A percentile compares a stretch with the other conserved stretches of the same genome.
Evolutionary conservation across 2,113 vertebrate genomes (phyloP).

Genomic region (Tychaedon coryphoeus): DNA sequence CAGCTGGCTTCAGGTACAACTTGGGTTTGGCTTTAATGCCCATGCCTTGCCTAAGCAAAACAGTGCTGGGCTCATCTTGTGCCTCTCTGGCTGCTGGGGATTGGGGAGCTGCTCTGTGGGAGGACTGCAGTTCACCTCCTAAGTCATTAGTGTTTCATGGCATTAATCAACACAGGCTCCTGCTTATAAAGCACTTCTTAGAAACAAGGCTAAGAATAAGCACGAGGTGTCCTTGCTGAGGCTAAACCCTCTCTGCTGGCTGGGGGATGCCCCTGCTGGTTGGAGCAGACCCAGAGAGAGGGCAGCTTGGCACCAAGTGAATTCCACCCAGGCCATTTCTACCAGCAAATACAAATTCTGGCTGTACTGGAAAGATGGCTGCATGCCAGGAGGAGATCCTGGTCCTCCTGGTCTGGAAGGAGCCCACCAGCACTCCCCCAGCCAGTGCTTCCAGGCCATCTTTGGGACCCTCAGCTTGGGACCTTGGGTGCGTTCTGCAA

Average conservation of each 20-base stretch:
- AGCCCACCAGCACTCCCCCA: rapidly evolving
- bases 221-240: background rate
- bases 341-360: background rate
- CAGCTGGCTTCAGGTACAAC: background rate
- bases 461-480: rapidly evolving
- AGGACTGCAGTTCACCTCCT: background rate
- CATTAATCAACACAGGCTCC: background rate
- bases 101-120: background rate
- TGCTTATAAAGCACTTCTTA: background rate
- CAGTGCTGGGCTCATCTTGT: rapidly evolving
- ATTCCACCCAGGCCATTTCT: background rate
- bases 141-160: constrained; percentile 38
- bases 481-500: background rate
- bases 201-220: constrained; percentile 9
- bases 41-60: background rate
- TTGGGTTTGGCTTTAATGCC: background rate
- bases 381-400: background rate
- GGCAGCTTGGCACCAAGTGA: background rate
- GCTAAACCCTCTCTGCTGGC: background rate
- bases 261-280: background rate
- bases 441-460: too few species aligned
- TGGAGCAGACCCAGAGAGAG: background rate
- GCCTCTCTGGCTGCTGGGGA: background rate
- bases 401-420: background rate
- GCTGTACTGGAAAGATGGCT: background rate